Evolutionary conservation across 2,113 vertebrate species (phyloP).

Genomic region (Erythrolamprus reginae): DNA sequence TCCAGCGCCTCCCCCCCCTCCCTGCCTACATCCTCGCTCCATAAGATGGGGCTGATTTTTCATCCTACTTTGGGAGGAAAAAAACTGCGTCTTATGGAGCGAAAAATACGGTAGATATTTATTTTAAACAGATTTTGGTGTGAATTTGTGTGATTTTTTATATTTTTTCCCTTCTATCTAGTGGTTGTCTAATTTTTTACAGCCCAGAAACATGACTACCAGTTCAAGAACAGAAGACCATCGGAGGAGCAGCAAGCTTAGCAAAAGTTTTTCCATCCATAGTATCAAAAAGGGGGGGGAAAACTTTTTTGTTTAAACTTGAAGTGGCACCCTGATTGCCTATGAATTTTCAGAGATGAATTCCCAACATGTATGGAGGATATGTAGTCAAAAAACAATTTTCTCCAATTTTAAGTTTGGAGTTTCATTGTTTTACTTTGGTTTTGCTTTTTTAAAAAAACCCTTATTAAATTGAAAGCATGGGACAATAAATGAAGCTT

Average conservation of each 20-base stretch:
- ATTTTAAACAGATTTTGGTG: background rate
- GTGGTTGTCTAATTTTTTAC: background rate
- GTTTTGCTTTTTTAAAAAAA: background rate
- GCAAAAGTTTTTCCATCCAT: background rate
- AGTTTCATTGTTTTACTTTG: background rate
- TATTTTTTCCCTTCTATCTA: background rate
- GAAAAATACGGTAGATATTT: too few species aligned
- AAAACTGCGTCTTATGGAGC: too few species aligned
- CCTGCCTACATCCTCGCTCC: too few species aligned
- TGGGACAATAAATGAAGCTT: background rate
- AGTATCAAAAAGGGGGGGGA: background rate
- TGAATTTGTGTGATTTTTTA: background rate
- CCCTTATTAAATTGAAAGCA: background rate
- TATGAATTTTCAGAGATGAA: background rate
- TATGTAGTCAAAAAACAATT: background rate
- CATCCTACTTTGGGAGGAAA: too few species aligned
- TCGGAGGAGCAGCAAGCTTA: background rate
- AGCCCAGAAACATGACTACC: background rate
- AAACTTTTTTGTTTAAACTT: background rate
- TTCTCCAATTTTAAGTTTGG: background rate
- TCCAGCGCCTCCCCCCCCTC: too few species aligned
- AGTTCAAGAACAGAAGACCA: background rate
- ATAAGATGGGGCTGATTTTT: too few species aligned
- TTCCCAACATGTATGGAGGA: background rate
- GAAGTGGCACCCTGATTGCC: background rate